Evolutionary conservation across 2,797 vertebrate species (phyloP), one percentile per base, ranked within the genome.

Genomic region (Propithecus deckenii): DNA sequence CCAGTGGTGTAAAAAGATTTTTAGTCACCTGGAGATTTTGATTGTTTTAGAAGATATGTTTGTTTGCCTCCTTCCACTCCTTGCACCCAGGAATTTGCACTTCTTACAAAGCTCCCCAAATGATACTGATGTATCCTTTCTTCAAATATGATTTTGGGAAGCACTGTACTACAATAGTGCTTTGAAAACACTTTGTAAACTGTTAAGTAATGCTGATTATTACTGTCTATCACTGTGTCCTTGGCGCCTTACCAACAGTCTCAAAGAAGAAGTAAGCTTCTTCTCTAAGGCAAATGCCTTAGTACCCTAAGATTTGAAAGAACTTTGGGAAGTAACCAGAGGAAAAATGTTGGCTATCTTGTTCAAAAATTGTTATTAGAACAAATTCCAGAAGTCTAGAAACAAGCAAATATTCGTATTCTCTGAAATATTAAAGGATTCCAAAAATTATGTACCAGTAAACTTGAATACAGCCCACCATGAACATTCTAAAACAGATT

Each of bases 401-500:
- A 85, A 69, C 14, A 74, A 72, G 38, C 69, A 69, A n/a, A 69
- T 55, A 13, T 85, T 67, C 18, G 14, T 89, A 71, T 59, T 86
- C 63, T 91, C 52, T 75, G 18, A 80, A 55, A 75, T 59, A 22
- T 22, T 80, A 35, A 89, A 59, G 18, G 48, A 89, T 69, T 75
- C 28, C 30, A 80, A 57, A 80, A 84, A 57, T 61, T 52, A 18
- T 76, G 8, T 41, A 32, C 15, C 50, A 52, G 25, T 83, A 86
- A 76, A 55, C 35, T 61, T 69, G 50, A 89, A 18, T 85, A 30
- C 18, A 89, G 32, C 43, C 25, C 17, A 96, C 52, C 17, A 67
- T 63, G 46, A 76, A 91, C 38, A 63, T 93, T 43, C 81, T 92
- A 63, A 93, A 87, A 55, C 30, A 71, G 15, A 91, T n/a, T 85